Base-by-base conservation (phyloP, 2,113 vertebrate genomes). In the Forbesichthys agassizii region DNA sequence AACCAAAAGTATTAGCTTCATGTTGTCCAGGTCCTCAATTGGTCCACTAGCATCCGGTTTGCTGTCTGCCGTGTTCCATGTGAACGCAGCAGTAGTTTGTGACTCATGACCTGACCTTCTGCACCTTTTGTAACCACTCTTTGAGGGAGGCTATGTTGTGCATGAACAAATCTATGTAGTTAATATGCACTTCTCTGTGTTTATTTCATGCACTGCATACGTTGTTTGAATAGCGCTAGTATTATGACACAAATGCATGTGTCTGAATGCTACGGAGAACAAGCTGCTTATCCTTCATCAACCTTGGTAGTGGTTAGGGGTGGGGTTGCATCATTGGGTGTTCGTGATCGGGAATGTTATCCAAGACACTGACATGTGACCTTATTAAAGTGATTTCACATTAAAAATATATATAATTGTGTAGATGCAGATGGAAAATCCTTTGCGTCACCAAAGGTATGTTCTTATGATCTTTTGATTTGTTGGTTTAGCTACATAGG, bases 271-370 rank as follows among this genome's bases (percentile, higher is more conserved):
- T 74, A 49, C 72, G 74, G 51, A 65, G 72, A 82, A 82, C 69
- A 83, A 27, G 27, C 61, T 9, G 47, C 18, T 64, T 69, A 33
- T 33, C 12, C 4, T 33, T 55, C 59, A 74, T 81, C 52, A 61
- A 74, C 64, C 66, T 33, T 27, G 0, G 2, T 13, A 7, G 64
- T 64, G 55, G 11, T 7, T 3, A 11, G 49, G 48, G 36, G 54
- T 60, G 64, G 65, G 27, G 27, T 27, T 27, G 27, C 27, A 27
- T 27, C 27, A 62, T 64, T 81, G 74, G 78, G 75, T 87, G 73
- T 83, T 81, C 68, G 71, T 85, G 84, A 77, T 58, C 61, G 78
- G 63, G 52, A 61, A 70, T 70, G 64, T 85, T 75, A 83, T 83
- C 72, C 84, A 51, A 14, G 10, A 27, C 74, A 75, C 71, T 27